Evolutionary conservation across 2,797 vertebrate genomes (phyloP).

Genomic region (Phoxinus dragarum): DNA sequence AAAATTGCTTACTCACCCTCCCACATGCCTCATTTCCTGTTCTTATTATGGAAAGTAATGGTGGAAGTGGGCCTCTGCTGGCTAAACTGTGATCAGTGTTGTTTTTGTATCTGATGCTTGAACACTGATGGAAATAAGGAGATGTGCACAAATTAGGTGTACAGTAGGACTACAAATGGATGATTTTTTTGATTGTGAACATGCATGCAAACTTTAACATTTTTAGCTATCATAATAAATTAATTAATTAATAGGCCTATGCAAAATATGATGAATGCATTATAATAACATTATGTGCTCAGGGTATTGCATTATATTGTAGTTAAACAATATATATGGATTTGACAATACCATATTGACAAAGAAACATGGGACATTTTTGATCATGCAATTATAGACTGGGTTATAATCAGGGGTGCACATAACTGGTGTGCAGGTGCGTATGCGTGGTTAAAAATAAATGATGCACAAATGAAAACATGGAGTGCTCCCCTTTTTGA

Average conservation of each 20-base stretch:
- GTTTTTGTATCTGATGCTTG: conserved; percentile 21
- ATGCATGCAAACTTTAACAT: background rate
- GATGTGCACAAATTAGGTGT: background rate
- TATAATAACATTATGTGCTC: background rate
- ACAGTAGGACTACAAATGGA: background rate
- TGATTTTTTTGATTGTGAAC: background rate
- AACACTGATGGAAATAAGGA: background rate
- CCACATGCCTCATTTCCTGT: conserved; percentile 74
- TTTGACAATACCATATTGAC: background rate
- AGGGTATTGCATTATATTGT: background rate
- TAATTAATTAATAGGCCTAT: background rate
- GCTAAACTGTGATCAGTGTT: conserved; percentile 37
- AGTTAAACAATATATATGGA: background rate
- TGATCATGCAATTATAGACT: background rate
- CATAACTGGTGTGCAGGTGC: no score
- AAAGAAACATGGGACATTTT: background rate
- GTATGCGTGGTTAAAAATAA: no score
- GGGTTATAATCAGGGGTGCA: no score
- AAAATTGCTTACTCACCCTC: conserved; percentile 78
- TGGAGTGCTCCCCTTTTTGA: no score
- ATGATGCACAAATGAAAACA: no score
- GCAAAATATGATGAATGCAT: background rate
- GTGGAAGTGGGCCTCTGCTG: conserved; percentile 48
- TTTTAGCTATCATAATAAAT: background rate
- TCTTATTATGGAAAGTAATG: conserved; percentile 66